Percentiles rank a stretch among this genome's conserved stretches.
Conservation (phyloP, 2,797 vertebrate genomes). For the Fistularia tabacaria region DNA sequence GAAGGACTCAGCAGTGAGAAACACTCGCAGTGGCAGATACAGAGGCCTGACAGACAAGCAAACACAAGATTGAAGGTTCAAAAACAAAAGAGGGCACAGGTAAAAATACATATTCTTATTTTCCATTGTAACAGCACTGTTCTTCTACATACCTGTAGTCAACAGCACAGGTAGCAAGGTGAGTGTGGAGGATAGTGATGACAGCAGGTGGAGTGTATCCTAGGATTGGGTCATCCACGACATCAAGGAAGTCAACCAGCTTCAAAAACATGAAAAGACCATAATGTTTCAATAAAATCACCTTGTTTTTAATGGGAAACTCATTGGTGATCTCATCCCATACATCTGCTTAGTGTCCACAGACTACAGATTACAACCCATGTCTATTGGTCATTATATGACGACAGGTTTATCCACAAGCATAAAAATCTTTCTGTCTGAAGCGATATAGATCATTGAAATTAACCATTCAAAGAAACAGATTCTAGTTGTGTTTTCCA, state of each 20-base stretch:
- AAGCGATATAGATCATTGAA: too few species aligned
- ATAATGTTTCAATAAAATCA: not conserved
- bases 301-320: too few species aligned
- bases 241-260: conserved; percentile 88
- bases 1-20: conserved; percentile 89
- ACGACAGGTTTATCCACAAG: too few species aligned
- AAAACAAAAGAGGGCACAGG: not conserved
- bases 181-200: conserved; percentile 89
- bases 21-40: conserved; percentile 83
- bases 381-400: too few species aligned
- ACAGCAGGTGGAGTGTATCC: conserved; percentile 87
- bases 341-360: too few species aligned
- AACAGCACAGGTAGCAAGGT: conserved; percentile 86
- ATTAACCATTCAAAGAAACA: too few species aligned
- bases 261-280: conserved; percentile 34
- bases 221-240: conserved; percentile 87
- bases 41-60: conserved; percentile 75
- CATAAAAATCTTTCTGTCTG: too few species aligned
- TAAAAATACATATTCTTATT: not conserved
- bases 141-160: conserved; percentile 82
- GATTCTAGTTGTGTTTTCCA: too few species aligned
- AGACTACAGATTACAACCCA: too few species aligned
- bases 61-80: not conserved
- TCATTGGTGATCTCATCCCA: too few species aligned
- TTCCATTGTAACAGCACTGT: not conserved